Base-by-base conservation (phyloP, 2,888 invertebrate genomes). In the Pseudeuparius sepicola region DNA sequence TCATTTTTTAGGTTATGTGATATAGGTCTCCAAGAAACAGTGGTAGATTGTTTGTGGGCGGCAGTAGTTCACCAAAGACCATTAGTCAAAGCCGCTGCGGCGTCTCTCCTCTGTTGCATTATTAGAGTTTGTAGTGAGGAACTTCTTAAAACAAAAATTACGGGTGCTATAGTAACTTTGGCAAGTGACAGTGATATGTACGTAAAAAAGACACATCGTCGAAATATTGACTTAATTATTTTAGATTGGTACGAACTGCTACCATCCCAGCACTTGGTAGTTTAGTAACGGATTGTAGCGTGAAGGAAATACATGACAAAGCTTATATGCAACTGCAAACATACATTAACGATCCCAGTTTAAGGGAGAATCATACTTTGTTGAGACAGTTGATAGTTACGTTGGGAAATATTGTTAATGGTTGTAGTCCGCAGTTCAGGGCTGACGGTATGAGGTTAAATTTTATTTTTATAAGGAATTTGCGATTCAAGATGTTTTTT, bases 91-190 rank as follows among this genome's bases (percentile, higher is more conserved):
- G 63, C 68, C 6, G 66, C 71, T n/a, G 65, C 76, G 1, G 75
- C 75, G 6, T 60, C 65, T 24, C 55, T 80, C 33, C 73, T 79
- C 56, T 67, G 70, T 41, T 58, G 67, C 20, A 59, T 74, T 16
- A 65, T 75, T 35, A 64, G 65, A 27, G 60, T 61, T 27, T 65
- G 75, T 29, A 64, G 65, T 33, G 73, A 77, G 42, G 60, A 59
- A 26, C 56, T 74, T 34, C 63, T 76, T 10, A 67, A 68, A 17
- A 59, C 69, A 3, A 67, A 73, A 52, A 66, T 79, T 24, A 67
- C 74, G 13, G 78, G 78, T n/a, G 79, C 78, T 14, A 66, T 80
- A 13, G 71, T 80, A 25, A 80, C 80, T 0, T 60, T 81, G 23
- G 76, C 78, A 20, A 75, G 68, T 52, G 80, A 81, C 56, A 65